Evolutionary conservation across 2,113 vertebrate species (phyloP).

Genomic region (Vidua chalybeata): DNA sequence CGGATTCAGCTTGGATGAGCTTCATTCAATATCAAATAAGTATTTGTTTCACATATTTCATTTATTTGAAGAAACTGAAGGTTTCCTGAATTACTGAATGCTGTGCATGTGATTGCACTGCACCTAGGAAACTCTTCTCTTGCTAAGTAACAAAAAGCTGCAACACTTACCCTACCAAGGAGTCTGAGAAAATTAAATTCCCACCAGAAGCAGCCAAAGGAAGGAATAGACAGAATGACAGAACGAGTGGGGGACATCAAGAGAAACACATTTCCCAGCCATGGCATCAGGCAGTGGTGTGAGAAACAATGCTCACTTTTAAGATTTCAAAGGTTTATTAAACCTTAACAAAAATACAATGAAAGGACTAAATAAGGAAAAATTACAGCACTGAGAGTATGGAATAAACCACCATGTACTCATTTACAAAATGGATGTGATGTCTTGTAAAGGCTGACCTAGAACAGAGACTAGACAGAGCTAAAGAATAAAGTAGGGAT

Average conservation of each 20-base stretch:
- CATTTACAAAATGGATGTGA: not conserved
- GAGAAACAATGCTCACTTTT: not conserved
- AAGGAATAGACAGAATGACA: not conserved
- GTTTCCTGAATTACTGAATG: not conserved
- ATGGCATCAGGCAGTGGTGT: not conserved
- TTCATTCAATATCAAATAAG: not conserved
- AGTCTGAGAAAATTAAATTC: not conserved
- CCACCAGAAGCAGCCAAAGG: not conserved
- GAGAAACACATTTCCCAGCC: not conserved
- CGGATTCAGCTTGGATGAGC: not conserved
- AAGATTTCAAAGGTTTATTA: not conserved
- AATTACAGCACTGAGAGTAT: not conserved
- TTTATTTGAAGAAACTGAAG: not conserved
- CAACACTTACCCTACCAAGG: not conserved
- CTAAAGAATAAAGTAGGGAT: not conserved
- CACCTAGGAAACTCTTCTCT: not conserved
- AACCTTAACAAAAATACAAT: not conserved
- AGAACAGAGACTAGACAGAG: not conserved
- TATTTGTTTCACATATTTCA: not conserved
- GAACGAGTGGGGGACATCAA: not conserved
- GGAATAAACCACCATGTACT: not conserved
- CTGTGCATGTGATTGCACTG: not conserved
- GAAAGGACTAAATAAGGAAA: not conserved
- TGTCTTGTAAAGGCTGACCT: not conserved
- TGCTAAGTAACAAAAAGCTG: not conserved